A percentile compares a stretch with the other conserved stretches of the same genome.
Conservation (phyloP, 2,113 vertebrate genomes). For the Anguilla japonica region DNA sequence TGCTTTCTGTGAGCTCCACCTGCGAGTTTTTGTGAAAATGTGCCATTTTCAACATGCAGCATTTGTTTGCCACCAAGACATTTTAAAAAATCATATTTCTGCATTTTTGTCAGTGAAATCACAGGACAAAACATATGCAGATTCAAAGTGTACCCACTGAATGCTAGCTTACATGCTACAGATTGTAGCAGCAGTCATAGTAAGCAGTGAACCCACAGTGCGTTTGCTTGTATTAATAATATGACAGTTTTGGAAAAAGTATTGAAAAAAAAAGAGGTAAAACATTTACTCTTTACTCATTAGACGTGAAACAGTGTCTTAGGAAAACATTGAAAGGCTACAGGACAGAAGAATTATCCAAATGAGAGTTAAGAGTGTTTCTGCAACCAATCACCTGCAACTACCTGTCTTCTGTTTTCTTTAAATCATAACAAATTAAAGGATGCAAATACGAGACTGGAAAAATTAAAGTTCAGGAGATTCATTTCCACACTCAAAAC, state of each 20-base stretch:
- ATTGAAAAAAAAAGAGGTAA: neutral
- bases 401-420: too few species aligned
- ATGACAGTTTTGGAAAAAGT: neutral
- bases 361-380: neutral
- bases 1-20: neutral
- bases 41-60: neutral
- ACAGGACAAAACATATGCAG: slow-evolving; percentile 17
- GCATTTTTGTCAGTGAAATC: neutral
- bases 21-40: slow-evolving; percentile 8
- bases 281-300: neutral
- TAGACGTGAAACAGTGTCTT: neutral
- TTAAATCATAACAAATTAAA: too few species aligned
- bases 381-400: neutral
- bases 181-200: neutral
- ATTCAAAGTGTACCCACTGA: neutral
- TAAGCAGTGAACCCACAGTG: neutral
- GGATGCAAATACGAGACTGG: too few species aligned
- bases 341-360: neutral
- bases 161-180: neutral
- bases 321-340: neutral
- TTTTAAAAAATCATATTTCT: neutral
- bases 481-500: too few species aligned
- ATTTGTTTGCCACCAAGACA: neutral
- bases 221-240: too few species aligned
- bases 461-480: too few species aligned